These are phyloP conservation scores for Epistrophe eligans DNA, from an alignment of 2,888 invertebrate genomes.

Conservation along the genomic window DNA sequence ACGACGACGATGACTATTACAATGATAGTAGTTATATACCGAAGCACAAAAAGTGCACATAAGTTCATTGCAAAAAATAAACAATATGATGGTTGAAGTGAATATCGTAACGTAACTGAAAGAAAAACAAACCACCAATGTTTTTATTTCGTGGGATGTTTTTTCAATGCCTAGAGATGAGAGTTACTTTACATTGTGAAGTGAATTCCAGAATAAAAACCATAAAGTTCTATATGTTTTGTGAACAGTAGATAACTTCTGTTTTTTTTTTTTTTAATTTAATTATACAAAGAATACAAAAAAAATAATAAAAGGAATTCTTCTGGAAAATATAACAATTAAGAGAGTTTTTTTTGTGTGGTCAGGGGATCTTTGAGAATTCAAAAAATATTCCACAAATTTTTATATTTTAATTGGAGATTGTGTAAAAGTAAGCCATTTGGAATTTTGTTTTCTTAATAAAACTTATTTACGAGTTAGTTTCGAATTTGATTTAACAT, in stretches of 20 bases:
- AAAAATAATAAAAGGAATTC: neutral
- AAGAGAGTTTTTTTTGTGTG: too few relatives aligned
- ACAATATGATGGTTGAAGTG: slow-evolving; percentile 28
- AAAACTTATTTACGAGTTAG: too few relatives aligned
- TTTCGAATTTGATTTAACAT: too few relatives aligned
- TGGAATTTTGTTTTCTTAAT: too few relatives aligned
- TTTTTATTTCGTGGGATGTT: slow-evolving; percentile 49
- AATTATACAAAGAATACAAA: neutral
- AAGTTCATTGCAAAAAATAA: slow-evolving; percentile 29
- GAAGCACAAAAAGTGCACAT: slow-evolving; percentile 41
- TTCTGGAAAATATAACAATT: neutral
- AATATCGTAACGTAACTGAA: slow-evolving; percentile 54
- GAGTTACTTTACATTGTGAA: slow-evolving; percentile 34
- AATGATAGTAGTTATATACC: neutral
- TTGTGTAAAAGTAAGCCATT: too few relatives aligned
- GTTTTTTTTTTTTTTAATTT: slow-evolving; percentile 24
- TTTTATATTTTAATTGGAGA: neutral
- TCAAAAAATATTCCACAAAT: neutral
- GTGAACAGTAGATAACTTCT: neutral
- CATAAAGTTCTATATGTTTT: neutral
- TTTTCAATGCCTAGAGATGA: slow-evolving; percentile 8
- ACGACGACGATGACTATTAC: slow-evolving; percentile 20
- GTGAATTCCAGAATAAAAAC: slow-evolving; percentile 1
- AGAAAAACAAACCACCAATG: slow-evolving; percentile 47
- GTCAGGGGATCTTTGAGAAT: neutral